phyloP scores from a whole-genome alignment of 2,113 vertebrate species.

The Pelodiscus sinensis region DNA sequence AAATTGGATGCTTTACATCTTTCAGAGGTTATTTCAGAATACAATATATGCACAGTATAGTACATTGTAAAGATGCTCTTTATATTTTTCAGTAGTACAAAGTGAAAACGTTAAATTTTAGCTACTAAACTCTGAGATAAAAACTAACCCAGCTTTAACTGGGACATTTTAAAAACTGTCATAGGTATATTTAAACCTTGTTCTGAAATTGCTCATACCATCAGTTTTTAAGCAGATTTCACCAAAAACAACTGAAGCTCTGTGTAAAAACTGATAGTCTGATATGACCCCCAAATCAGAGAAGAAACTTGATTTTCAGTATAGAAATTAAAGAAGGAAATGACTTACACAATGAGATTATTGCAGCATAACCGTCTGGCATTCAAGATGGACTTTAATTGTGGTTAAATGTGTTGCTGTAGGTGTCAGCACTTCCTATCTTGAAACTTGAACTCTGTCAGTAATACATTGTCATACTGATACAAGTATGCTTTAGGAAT shows the following conservation, averaged over 20 bases:
- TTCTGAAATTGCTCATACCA: neutral
- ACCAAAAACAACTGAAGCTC: neutral
- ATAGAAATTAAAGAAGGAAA: constrained; percentile 33
- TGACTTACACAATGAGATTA: neutral
- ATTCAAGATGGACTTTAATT: neutral
- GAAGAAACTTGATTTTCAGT: constrained; percentile 21
- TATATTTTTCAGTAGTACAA: neutral
- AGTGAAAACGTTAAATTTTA: constrained; percentile 50
- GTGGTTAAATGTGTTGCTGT: neutral
- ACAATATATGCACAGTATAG: neutral
- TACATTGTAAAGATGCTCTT: neutral
- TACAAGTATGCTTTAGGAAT: neutral
- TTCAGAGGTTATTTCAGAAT: constrained; percentile 30
- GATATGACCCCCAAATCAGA: neutral
- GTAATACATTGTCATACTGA: neutral
- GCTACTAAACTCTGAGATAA: constrained; percentile 28
- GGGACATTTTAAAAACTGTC: constrained; percentile 55
- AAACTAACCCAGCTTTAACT: constrained; percentile 45
- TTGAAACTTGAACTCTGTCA: neutral
- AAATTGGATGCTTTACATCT: neutral
- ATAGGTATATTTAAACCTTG: neutral
- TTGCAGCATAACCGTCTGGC: neutral
- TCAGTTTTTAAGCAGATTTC: constrained; percentile 22
- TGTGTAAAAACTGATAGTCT: neutral
- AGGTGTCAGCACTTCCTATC: neutral